These are phyloP conservation scores for Pagrus major DNA, from an alignment of 2,113 vertebrate species.

Conservation along the genomic window DNA sequence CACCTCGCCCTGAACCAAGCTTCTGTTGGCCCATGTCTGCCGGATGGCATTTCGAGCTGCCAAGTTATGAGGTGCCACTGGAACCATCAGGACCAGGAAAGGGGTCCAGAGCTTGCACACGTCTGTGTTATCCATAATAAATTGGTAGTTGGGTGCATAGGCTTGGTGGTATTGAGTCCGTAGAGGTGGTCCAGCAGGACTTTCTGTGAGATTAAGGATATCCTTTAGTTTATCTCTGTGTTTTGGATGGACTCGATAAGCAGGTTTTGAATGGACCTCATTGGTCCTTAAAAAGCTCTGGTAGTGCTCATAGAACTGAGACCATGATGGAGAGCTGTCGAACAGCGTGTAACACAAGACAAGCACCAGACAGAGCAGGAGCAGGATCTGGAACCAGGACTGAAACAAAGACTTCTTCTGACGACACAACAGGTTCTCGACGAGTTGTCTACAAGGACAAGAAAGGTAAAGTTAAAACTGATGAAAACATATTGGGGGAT, in stretches of 20 bases:
- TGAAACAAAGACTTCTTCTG: conserved; percentile 17
- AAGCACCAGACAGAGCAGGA: conserved; percentile 14
- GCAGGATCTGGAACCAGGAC: conserved; percentile 33
- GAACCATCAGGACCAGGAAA: conserved; percentile 85
- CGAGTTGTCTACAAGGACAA: conserved; percentile 35
- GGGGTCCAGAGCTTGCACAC: conserved; percentile 71
- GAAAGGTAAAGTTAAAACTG: neutral
- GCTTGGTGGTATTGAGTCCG: conserved; percentile 48
- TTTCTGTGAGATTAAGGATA: neutral
- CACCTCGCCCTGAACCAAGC: conserved; percentile 67
- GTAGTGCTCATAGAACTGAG: neutral
- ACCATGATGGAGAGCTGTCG: neutral
- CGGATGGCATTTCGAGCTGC: conserved; percentile 76
- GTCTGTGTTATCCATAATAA: conserved; percentile 75
- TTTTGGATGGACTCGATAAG: neutral
- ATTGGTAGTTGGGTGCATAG: conserved; percentile 80
- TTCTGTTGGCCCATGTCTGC: conserved; percentile 81
- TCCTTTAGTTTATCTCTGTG: neutral
- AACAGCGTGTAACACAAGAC: neutral
- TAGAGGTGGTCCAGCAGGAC: neutral
- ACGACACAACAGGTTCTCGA: fast-evolving
- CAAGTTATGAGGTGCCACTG: conserved; percentile 67
- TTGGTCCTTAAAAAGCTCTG: neutral
- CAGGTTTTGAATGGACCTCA: fast-evolving
- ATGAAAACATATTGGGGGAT: neutral